Conservation (phyloP, 2,797 vertebrate genomes). For the Masticophis lateralis region DNA sequence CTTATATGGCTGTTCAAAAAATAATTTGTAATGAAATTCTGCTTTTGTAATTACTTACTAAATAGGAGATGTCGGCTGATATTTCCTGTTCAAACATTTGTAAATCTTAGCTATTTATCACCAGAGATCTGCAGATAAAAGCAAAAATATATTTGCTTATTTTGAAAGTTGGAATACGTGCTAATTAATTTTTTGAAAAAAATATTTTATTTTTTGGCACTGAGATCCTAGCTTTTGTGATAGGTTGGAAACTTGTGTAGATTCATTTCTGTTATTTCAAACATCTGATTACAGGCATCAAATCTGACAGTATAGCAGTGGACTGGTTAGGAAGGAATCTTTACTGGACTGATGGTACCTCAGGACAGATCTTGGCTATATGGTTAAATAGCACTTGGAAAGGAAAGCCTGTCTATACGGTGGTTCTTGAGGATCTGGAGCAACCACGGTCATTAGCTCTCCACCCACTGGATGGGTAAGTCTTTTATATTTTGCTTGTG, state of each 20-base stretch:
- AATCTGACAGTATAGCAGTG: constrained; percentile 83
- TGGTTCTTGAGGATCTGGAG: constrained; percentile 82
- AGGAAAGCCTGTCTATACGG: constrained; percentile 72
- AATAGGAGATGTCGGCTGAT: not conserved
- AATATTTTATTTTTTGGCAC: not conserved
- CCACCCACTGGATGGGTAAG: constrained; percentile 83
- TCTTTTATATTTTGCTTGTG: not conserved
- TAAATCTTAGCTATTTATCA: not conserved
- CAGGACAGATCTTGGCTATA: constrained; percentile 82
- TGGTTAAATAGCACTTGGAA: constrained; percentile 68
- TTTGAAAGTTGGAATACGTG: not conserved
- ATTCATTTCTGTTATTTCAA: not conserved
- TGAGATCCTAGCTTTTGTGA: not conserved
- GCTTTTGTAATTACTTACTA: not conserved
- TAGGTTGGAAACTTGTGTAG: not conserved
- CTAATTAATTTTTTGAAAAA: not conserved
- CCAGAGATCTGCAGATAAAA: not conserved
- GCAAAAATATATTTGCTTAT: not conserved
- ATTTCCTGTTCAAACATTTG: not conserved
- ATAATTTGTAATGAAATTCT: not conserved
- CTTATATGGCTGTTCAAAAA: not conserved
- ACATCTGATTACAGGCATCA: constrained; percentile 75
- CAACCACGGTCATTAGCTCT: constrained; percentile 84
- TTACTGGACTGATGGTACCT: constrained; percentile 86
- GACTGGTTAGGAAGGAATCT: constrained; percentile 91